Evolutionary conservation across 2,113 vertebrate genomes (phyloP).

Genomic region (Oreochromis tanganicae): DNA sequence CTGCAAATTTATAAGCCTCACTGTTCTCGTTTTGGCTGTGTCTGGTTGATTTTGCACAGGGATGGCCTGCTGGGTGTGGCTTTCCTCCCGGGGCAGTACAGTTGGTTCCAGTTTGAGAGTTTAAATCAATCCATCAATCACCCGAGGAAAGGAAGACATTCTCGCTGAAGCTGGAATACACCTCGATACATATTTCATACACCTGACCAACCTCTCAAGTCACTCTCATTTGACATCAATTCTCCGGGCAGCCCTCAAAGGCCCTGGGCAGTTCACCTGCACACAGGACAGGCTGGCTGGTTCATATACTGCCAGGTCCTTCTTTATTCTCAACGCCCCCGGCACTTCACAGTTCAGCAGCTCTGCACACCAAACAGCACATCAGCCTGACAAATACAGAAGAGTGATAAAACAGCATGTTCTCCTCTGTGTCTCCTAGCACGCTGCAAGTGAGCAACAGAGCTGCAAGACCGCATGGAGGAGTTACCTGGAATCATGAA

Average conservation of each 20-base stretch:
- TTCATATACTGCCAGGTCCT: not conserved
- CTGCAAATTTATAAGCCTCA: not conserved
- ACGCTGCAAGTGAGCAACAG: not conserved
- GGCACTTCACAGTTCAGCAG: constrained; percentile 36
- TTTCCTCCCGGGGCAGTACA: not conserved
- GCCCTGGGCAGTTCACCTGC: constrained; percentile 51
- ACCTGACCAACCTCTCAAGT: constrained; percentile 30
- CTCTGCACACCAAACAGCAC: constrained; percentile 35
- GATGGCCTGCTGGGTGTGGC: not conserved
- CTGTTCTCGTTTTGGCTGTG: not conserved
- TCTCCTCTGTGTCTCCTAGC: not conserved
- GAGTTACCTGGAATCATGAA: constrained; percentile 10
- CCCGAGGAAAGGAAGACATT: not conserved
- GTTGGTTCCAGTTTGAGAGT: constrained; percentile 32
- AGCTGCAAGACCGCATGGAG: not conserved
- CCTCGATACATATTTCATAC: constrained; percentile 48
- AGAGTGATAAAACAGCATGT: constrained; percentile 4
- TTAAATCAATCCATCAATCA: constrained; percentile 46
- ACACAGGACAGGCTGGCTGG: not conserved
- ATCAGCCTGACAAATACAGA: constrained; percentile 32
- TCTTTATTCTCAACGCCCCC: constrained; percentile 31
- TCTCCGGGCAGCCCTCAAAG: not conserved
- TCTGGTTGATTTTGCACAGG: not conserved
- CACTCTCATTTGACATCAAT: constrained; percentile 47
- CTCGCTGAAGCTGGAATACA: constrained; percentile 12